A percentile compares a stretch with the other conserved stretches of the same genome.
Evolutionary conservation across 2,113 vertebrate species (phyloP).

Genomic region (Arvicanthis niloticus): DNA sequence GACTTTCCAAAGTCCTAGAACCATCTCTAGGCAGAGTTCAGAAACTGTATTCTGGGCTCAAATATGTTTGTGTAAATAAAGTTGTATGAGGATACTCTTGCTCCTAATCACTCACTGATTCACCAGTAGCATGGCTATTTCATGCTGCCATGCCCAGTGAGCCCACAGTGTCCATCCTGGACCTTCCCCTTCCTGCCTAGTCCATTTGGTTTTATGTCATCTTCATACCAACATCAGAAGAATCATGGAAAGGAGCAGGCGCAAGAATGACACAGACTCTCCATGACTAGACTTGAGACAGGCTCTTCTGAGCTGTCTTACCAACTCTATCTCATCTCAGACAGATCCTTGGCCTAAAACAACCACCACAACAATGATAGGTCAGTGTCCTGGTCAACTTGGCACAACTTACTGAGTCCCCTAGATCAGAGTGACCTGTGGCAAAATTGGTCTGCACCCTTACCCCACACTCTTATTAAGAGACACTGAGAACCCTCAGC

Average conservation of each 20-base stretch:
- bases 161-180: not conserved
- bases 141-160: not conserved
- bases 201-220: not conserved
- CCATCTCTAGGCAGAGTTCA: not conserved
- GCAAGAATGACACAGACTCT: not conserved
- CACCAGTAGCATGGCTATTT: not conserved
- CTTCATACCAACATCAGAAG: not conserved
- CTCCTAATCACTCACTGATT: not conserved
- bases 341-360: not conserved
- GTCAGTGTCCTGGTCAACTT: not conserved
- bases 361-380: too few relatives aligned
- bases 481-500: not conserved
- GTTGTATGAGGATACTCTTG: not conserved
- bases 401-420: not conserved
- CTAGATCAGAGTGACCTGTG: too few relatives aligned
- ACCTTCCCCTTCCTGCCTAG: not conserved
- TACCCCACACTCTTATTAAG: not conserved
- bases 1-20: not conserved
- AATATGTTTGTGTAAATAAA: not conserved
- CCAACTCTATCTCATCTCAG: not conserved
- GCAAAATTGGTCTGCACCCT: not conserved
- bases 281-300: not conserved
- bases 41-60: not conserved
- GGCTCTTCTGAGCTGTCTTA: not conserved
- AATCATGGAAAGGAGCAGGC: not conserved